Conservation (phyloP, 2,797 vertebrate genomes). For the Diglossa cyanea region DNA sequence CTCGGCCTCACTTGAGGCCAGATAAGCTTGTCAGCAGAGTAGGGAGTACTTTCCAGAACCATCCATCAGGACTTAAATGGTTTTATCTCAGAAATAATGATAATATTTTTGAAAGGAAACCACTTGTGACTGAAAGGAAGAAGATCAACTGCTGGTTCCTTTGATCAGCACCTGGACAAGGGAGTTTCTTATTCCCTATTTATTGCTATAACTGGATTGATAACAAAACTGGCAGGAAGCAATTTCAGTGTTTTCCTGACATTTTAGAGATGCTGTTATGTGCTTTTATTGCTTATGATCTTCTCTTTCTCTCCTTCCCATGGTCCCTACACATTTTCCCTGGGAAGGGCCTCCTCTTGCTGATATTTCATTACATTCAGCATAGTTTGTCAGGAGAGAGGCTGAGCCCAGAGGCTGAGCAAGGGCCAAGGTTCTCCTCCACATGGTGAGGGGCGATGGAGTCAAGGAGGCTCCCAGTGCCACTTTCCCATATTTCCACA, state of each 20-base stretch:
- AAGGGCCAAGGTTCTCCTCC: not conserved
- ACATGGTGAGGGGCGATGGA: accelerated
- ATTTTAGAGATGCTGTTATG: not conserved
- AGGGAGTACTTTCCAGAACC: not conserved
- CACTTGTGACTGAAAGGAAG: not conserved
- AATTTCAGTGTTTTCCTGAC: accelerated
- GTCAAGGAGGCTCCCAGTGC: not conserved
- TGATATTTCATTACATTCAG: not conserved
- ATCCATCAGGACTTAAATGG: not conserved
- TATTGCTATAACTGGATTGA: not conserved
- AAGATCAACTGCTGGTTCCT: not conserved
- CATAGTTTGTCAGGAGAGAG: accelerated
- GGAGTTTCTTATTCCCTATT: not conserved
- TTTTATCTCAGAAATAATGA: not conserved
- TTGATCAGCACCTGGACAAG: not conserved
- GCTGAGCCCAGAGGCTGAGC: not conserved
- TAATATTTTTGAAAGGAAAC: not conserved
- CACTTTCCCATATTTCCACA: not conserved
- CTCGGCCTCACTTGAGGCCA: not conserved
- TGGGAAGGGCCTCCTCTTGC: not conserved
- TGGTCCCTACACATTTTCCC: accelerated
- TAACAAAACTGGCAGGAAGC: not conserved
- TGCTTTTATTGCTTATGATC: not conserved
- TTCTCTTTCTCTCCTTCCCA: accelerated
- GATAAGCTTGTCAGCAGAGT: not conserved